Base-by-base conservation (phyloP, 2,113 vertebrate species). In the Vulpes lagopus region DNA sequence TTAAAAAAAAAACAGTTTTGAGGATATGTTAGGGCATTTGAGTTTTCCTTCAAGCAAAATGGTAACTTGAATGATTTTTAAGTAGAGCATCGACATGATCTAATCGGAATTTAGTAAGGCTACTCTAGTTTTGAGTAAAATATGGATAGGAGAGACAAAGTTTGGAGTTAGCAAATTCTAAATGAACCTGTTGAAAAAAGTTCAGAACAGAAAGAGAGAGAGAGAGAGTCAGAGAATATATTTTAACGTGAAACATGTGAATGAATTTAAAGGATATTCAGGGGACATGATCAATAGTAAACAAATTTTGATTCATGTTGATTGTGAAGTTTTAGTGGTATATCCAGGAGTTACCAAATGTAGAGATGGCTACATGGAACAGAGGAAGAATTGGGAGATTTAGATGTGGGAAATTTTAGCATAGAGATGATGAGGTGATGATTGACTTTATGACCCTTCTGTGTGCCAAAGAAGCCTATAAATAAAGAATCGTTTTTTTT, bases 321-420 rank as follows among this genome's bases (percentile, higher is more conserved):
- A 84, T 78, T 93, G 88, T 89, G 67, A 89, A 89, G 55, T 79
- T 71, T 81, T 60, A 67, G 25, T 55, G 32, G 25, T 49, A 87
- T 86, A 92, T 6, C 3, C 74, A 51, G 22, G 17, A 78, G 14
- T 51, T 67, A 78, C 59, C 51, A 89, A 78, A 59, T 51, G 78
- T 1, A 43, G n/a, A 88, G 64, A 27, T 91, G 19, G 25, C 14
- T 55, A n/a, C 23, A 12, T 89, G 25, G 22, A 17, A 32, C 38
- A 84, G 14, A 83, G 49, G 78, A 84, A 76, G 5, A 84, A 84
- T 27, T 65, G 59, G n/a, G 30, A 76, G 5, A 5, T 88, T 76
- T 65, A 55, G 67, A 82, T 30, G 49, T 32, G 19, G 43, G 1
- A 43, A 64, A 74, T 69, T 38, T 60, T 9, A 76, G 10, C 38